These are phyloP conservation scores for Pandemis corylana DNA, from an alignment of 2,888 invertebrate genomes.

Conservation along the genomic window DNA sequence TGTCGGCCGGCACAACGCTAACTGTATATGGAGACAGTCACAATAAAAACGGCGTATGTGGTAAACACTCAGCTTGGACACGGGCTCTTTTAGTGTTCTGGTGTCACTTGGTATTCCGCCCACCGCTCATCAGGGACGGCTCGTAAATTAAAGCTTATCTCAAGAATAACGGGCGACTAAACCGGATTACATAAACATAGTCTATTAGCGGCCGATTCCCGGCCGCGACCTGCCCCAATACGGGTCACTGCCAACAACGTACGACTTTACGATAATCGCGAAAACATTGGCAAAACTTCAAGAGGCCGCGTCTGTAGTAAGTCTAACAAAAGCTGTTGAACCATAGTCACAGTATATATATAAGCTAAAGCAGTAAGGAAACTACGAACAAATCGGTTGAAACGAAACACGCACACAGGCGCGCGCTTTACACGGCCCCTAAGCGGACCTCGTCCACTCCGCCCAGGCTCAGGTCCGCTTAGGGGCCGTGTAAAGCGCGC, in stretches of 20 bases:
- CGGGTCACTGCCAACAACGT: constrained; percentile 77
- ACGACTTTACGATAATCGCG: constrained; percentile 81
- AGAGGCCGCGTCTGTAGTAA: constrained; percentile 80
- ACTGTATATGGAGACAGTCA: not conserved
- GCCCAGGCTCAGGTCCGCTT: too few relatives aligned
- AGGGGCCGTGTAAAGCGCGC: too few relatives aligned
- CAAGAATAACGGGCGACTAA: constrained; percentile 51
- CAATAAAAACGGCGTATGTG: constrained; percentile 6
- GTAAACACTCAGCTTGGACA: not conserved
- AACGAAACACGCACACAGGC: too few relatives aligned
- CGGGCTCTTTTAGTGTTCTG: constrained; percentile 9
- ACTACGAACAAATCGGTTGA: too few relatives aligned
- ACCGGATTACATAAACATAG: constrained; percentile 45
- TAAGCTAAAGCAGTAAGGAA: too few relatives aligned
- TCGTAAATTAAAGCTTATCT: constrained; percentile 61
- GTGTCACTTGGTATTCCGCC: constrained; percentile 60
- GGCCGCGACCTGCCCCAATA: constrained; percentile 77
- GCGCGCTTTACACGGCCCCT: too few relatives aligned
- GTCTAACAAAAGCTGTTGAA: constrained; percentile 74
- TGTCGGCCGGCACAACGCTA: constrained; percentile 8
- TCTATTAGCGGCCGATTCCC: constrained; percentile 62
- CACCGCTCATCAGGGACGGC: constrained; percentile 59
- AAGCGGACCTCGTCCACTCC: too few relatives aligned
- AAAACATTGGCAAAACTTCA: constrained; percentile 83
- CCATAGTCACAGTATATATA: too few relatives aligned